Evolutionary conservation across 1,140 invertebrate species (phyloP).

Genomic region (Danaus melanippus): DNA sequence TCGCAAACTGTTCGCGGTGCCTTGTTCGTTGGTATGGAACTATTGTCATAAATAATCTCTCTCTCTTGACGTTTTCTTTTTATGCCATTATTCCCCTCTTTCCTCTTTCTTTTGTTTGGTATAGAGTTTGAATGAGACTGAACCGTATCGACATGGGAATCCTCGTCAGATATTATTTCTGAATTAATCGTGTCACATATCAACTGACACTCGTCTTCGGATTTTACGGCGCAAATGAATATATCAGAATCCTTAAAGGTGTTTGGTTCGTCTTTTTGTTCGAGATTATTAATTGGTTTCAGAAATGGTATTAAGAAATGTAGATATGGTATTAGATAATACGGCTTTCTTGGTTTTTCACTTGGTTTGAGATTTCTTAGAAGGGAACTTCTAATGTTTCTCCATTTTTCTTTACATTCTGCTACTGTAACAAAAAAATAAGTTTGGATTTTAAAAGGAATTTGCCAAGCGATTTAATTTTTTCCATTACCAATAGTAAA

Average conservation of each 20-base stretch:
- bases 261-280: slow-evolving; percentile 18
- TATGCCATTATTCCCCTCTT: slow-evolving; percentile 1
- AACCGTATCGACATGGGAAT: neutral
- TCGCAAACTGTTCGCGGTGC: slow-evolving; percentile 10
- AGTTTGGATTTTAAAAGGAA: too few species aligned
- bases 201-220: slow-evolving; percentile 14
- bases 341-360: slow-evolving; percentile 28
- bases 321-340: slow-evolving; percentile 28
- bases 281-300: slow-evolving; percentile 21
- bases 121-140: slow-evolving; percentile 3
- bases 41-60: slow-evolving; percentile 8
- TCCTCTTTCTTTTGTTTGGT: slow-evolving; percentile 12
- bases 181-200: slow-evolving; percentile 8
- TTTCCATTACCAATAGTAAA: too few species aligned
- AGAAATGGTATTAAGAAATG: slow-evolving; percentile 32
- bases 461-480: too few species aligned
- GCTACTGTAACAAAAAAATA: slow-evolving; percentile 22
- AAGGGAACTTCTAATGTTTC: slow-evolving; percentile 29
- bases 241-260: slow-evolving; percentile 14
- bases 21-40: slow-evolving; percentile 1
- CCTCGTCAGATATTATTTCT: slow-evolving; percentile 9
- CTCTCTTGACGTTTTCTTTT: slow-evolving; percentile 8
- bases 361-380: slow-evolving; percentile 26
- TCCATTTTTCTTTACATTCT: slow-evolving; percentile 36
- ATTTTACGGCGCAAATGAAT: slow-evolving; percentile 17